Conservation (phyloP, 2,888 invertebrate genomes). For the Pandemis corylana region DNA sequence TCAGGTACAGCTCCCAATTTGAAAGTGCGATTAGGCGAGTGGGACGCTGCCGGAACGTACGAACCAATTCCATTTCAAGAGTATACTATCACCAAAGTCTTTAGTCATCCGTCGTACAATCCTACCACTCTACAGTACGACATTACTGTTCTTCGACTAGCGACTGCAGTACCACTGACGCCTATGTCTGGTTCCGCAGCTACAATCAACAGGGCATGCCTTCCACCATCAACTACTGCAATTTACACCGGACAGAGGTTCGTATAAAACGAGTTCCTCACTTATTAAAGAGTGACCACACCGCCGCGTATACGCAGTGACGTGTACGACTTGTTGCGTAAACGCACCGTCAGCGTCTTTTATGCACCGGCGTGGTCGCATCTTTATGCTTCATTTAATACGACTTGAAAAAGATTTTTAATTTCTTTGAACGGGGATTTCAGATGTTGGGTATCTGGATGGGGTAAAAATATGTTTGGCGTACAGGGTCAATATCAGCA, state of each 20-base stretch:
- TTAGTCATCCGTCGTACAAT: constrained; percentile 88
- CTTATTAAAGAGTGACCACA: no score
- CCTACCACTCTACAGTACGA: constrained; percentile 91
- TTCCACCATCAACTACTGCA: constrained; percentile 75
- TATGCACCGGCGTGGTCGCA: no score
- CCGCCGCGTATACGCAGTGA: no score
- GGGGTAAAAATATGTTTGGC: constrained; percentile 93
- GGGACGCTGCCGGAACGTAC: constrained; percentile 87
- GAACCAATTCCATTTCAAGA: constrained; percentile 89
- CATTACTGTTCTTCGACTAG: constrained; percentile 91
- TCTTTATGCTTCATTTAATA: no score
- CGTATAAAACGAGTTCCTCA: not conserved
- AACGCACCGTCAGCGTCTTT: no score
- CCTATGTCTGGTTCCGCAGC: constrained; percentile 74
- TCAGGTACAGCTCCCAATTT: constrained; percentile 81
- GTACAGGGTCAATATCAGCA: constrained; percentile 85
- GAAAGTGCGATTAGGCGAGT: constrained; percentile 90
- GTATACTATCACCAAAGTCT: constrained; percentile 84
- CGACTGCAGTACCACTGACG: constrained; percentile 81
- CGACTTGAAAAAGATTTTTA: no score
- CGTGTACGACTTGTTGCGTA: no score
- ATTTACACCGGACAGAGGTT: constrained; percentile 82
- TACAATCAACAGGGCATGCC: constrained; percentile 87
- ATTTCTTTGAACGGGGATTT: not conserved
- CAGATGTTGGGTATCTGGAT: constrained; percentile 91